Conservation (phyloP, 2,113 vertebrate genomes). For the Nycticebus coucang region DNA sequence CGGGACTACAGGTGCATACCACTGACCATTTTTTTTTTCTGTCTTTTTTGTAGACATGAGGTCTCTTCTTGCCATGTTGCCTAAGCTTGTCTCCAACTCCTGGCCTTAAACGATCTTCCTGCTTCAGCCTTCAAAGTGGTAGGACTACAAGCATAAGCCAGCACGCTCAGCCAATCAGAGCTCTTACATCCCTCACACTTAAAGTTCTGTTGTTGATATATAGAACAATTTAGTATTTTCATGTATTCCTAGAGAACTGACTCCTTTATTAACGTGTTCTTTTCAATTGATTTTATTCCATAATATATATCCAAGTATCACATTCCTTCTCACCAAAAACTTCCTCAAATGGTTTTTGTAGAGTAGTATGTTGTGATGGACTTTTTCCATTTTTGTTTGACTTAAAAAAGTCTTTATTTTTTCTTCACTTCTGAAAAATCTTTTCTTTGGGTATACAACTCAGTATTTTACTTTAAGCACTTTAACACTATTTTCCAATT, state of each 20-base stretch:
- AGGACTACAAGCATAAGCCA: too few relatives aligned
- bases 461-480: not conserved
- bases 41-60: too few relatives aligned
- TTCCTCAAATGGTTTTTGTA: not conserved
- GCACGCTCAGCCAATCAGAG: not conserved
- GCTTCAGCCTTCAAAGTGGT: too few relatives aligned
- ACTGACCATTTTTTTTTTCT: too few relatives aligned
- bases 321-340: not conserved
- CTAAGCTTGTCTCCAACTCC: too few relatives aligned
- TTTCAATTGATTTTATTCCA: not conserved
- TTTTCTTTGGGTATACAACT: not conserved
- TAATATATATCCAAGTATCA: not conserved
- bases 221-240: not conserved
- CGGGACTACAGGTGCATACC: too few relatives aligned
- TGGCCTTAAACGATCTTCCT: too few relatives aligned
- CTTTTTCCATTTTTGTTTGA: not conserved
- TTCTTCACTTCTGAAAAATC: not conserved
- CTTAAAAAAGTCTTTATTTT: not conserved
- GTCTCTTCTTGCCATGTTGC: too few relatives aligned
- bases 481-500: not conserved
- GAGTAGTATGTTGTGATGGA: not conserved
- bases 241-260: not conserved
- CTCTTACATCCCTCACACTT: not conserved
- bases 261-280: not conserved
- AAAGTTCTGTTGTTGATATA: not conserved